Evolutionary conservation across 2,113 vertebrate genomes (phyloP), one percentile per base, ranked within the genome.

Genomic region (Antennarius striatus): DNA sequence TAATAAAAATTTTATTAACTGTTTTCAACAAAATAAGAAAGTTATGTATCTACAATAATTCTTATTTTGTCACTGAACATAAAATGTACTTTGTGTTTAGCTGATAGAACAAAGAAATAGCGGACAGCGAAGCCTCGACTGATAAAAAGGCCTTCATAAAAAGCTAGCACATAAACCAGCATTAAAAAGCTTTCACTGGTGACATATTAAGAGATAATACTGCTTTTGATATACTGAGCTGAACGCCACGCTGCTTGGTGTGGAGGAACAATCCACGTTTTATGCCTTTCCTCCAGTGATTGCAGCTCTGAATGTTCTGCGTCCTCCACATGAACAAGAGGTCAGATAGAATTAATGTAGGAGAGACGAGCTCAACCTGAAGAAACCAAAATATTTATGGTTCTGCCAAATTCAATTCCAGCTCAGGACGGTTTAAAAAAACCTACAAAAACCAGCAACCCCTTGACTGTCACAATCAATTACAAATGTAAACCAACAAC

Each of bases 151-250:
- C 29, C 5, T n/a, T 59, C 14, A 50, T 62, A 14, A 14, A 40
- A 62, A 39, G 7, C 47, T 5, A 54, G 10, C 6, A n/a, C 29
- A 13, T 30, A 45, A 10, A 29, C 6, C 0, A 22, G 8, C 5
- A 22, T 43, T 50, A 16, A 40, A 67, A 40, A 47, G 1, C 3
- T 49, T 32, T 49, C 29, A 68, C 43, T 22, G 54, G 43, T 80
- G n/a, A 71, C 13, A 7, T 56, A 67, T 66, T 63, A 63, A 63
- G 10, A 50, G 43, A 71, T 59, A 75, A 71, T 2, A 10, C 2
- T 4, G n/a, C 4, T 22, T 11, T 48, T 13, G 13, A 32, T 36
- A 45, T 54, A 8, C 17, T 39, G 32, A 62, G 51, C 2, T 46
- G 29, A 1, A 48, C 10, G 8, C 1, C 17, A 13, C 9, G 11